These are phyloP conservation scores for Albula goreensis DNA, from an alignment of 2,113 vertebrate genomes.

Conservation along the genomic window DNA sequence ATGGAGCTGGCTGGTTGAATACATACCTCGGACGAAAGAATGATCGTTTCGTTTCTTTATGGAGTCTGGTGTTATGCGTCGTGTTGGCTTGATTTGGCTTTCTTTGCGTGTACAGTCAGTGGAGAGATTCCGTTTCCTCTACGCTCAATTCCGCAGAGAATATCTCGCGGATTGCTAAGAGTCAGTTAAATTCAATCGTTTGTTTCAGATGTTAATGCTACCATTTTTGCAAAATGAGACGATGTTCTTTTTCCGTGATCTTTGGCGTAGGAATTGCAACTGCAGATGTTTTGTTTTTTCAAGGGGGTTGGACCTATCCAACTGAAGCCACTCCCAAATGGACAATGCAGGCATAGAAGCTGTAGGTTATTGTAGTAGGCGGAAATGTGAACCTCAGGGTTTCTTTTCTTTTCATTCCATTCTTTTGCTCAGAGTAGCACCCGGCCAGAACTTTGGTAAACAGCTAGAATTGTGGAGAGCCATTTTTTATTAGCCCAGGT, in stretches of 20 bases:
- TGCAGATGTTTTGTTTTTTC: conserved; percentile 41
- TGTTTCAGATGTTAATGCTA: neutral
- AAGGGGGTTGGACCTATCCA: conserved; percentile 34
- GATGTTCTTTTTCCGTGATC: neutral
- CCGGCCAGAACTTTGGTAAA: neutral
- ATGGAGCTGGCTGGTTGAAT: neutral
- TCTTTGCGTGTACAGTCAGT: neutral
- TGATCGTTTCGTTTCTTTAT: neutral
- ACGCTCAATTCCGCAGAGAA: neutral
- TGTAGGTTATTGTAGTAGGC: neutral
- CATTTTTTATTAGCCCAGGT: too few species aligned
- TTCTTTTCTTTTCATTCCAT: neutral
- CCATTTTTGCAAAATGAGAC: neutral
- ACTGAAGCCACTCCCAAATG: conserved; percentile 30
- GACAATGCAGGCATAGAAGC: conserved; percentile 23
- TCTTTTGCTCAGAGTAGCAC: neutral
- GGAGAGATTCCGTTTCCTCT: neutral
- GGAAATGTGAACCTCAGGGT: neutral
- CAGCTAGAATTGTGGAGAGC: neutral
- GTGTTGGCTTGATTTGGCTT: neutral
- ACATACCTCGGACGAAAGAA: conserved; percentile 13
- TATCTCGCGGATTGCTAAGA: neutral
- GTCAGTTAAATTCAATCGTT: neutral
- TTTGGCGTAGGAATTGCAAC: neutral
- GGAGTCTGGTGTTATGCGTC: neutral